phyloP scores from a whole-genome alignment of 2,888 invertebrate genomes.

The Agrochola litura region DNA sequence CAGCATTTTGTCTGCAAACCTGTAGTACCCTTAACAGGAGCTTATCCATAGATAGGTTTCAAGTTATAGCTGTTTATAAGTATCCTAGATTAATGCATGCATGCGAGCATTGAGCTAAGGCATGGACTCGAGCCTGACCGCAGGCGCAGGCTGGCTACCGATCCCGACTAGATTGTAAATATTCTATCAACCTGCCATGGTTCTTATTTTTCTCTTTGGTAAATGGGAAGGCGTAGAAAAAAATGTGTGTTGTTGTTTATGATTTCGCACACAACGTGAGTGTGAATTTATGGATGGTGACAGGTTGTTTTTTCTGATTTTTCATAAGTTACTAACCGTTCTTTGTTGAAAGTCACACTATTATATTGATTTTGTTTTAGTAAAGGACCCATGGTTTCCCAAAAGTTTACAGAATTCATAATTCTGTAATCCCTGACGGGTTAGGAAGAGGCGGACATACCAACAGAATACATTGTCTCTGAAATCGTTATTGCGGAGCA shows the following conservation, averaged over 20 bases:
- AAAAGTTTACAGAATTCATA: background rate
- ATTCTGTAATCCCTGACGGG: background rate
- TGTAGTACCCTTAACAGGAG: conserved; percentile 38
- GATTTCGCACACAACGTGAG: conserved; percentile 23
- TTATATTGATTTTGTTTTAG: background rate
- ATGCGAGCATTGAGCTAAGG: conserved; percentile 55
- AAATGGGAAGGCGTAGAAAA: background rate
- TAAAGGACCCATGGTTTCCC: too few relatives aligned
- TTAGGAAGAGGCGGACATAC: background rate
- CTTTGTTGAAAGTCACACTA: background rate
- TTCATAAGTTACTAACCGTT: background rate
- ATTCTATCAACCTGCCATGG: conserved; percentile 43
- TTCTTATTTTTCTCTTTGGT: conserved; percentile 39
- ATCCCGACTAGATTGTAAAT: conserved; percentile 48
- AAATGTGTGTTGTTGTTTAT: conserved; percentile 24
- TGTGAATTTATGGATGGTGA: conserved; percentile 25
- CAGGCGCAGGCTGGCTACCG: conserved; percentile 48
- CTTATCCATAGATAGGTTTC: conserved; percentile 59
- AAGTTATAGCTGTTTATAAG: conserved; percentile 69
- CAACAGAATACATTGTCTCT: background rate
- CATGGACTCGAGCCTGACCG: conserved; percentile 22
- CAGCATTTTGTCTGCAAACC: conserved; percentile 21
- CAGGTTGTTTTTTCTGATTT: conserved; percentile 1
- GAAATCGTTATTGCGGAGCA: background rate
- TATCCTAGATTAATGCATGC: conserved; percentile 73